Base-by-base conservation (phyloP, 2,888 invertebrate species). In the Abrostola triplasia region DNA sequence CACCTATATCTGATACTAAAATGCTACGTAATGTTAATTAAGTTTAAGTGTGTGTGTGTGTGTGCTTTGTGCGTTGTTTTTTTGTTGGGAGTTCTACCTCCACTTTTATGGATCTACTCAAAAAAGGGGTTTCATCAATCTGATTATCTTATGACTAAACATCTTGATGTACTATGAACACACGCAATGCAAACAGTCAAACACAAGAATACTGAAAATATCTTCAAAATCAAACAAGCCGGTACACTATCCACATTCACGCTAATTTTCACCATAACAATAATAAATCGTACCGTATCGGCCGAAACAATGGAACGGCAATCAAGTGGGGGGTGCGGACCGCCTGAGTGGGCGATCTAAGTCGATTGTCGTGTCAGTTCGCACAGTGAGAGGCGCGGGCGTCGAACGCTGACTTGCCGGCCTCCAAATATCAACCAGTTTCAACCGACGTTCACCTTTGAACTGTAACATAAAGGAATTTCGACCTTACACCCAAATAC, bases 371-470 rank as follows among this genome's bases (percentile, higher is more conserved):
- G 71, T 72, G 79, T 82, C 83, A 83, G 85, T 84, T 71, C 72
- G 44, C 44, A 72, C 67, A 85, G 88, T 84, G 87, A 91, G 89
- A 91, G 91, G 92, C 93, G 93, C 92, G 91, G 88, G 92, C 92
- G 93, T 89, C 91, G 89, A 80, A 80, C 82, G 76, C 67, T 79
- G 88, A 86, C 86, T 88, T 80, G 89, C 89, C 89, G 88, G 85
- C 88, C 89, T 86, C 84, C 48, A 64, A 76, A 81, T 69, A 73
- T 64, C 60, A 72, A 73, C 59, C 53, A 76, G 80, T 69, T 70
- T 64, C 59, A 72, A 73, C 59, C 53, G 64, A 71, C 71, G 65
- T 76, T 73, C 79, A 84, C 83, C 82, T 79, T 77, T 81, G 71
- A 84, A 83, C 81, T 67, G 50, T 10, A 67, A 60, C 58, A 55